Conservation (phyloP, 2,888 invertebrate species). For the Antheraea assamensis region DNA sequence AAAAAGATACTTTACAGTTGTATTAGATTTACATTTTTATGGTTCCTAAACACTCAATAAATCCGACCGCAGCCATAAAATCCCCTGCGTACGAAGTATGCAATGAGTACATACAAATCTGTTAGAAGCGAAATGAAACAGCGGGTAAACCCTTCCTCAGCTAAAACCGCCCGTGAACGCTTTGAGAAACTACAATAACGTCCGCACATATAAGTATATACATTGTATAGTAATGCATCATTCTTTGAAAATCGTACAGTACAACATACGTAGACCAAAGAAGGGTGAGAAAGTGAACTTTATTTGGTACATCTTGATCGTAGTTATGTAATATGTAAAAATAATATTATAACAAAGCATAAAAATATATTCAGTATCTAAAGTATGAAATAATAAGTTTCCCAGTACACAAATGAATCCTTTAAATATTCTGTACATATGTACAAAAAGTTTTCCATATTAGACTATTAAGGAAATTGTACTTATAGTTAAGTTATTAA, state of each 20-base stretch:
- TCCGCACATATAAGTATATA: slow-evolving; percentile 55
- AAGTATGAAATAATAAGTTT: background rate
- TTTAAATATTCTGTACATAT: background rate
- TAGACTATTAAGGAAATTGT: background rate
- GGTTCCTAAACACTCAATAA: slow-evolving; percentile 74
- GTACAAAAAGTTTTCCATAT: background rate
- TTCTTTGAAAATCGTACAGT: slow-evolving; percentile 50
- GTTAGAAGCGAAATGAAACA: slow-evolving; percentile 55
- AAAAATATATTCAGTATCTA: background rate
- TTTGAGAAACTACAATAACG: slow-evolving; percentile 80
- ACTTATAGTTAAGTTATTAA: background rate
- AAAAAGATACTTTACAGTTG: slow-evolving; percentile 51
- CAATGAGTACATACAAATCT: slow-evolving; percentile 62
- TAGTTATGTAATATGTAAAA: background rate
- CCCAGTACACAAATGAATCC: background rate
- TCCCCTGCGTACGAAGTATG: slow-evolving; percentile 53
- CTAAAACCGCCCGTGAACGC: slow-evolving; percentile 57
- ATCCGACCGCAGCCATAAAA: slow-evolving; percentile 65
- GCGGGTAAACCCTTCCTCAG: slow-evolving; percentile 53
- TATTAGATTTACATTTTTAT: slow-evolving; percentile 73
- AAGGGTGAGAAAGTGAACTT: slow-evolving; percentile 38
- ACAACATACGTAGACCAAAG: slow-evolving; percentile 46
- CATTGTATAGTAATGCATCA: slow-evolving; percentile 58
- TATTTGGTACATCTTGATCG: background rate
- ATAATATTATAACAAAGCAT: background rate